Evolutionary conservation across 2,113 vertebrate genomes (phyloP), one percentile per base, ranked within the genome.

Genomic region (Hyperopisus bebe): DNA sequence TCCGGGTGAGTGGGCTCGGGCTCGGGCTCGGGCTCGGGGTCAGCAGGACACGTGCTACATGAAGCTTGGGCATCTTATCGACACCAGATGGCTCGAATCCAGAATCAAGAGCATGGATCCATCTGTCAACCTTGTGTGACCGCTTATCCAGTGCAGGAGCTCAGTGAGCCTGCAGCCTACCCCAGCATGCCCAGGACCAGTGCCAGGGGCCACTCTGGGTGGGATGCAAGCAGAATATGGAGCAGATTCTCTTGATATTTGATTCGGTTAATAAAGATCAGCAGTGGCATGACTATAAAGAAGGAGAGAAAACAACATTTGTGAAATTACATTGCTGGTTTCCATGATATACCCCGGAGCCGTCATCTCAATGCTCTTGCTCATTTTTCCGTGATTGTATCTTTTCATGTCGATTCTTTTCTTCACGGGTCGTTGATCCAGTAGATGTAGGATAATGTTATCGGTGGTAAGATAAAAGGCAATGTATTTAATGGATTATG

Each of bases 401-500:
- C 51, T 62, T 53, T 55, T 53, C 47, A n/a, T 82, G 70, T 31
- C 8, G 24, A 27, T 89, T 84, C 21, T 46, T 85, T 53, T 85
- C 77, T 89, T 46, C 44, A 82, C 9, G 77, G 51, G 87, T 88
- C 39, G 5, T 88, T 88, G 55, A 62, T 62, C 47, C 50, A 39
- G 35, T 88, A 62, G 35, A 86, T 86, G 46, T 27, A 19, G 35
- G 21, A 27, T 58, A 5, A 47, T 85, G 80, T 31, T 51, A 21
- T 31, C 3, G 0, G 17, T 13, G 5, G 6, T 55, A 84, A 70
- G 13, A 35, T 44, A 42, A 24, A 89, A 44, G 48, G 51, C 77
- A 44, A 50, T 55, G 31, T 13, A n/a, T 82, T 84, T 46, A 89
- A 89, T 84, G 88, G 46, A 53, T 89, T 80, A 10, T 89, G 89